Evolutionary conservation across 2,113 vertebrate species (phyloP).

Genomic region (Siniperca knerii): DNA sequence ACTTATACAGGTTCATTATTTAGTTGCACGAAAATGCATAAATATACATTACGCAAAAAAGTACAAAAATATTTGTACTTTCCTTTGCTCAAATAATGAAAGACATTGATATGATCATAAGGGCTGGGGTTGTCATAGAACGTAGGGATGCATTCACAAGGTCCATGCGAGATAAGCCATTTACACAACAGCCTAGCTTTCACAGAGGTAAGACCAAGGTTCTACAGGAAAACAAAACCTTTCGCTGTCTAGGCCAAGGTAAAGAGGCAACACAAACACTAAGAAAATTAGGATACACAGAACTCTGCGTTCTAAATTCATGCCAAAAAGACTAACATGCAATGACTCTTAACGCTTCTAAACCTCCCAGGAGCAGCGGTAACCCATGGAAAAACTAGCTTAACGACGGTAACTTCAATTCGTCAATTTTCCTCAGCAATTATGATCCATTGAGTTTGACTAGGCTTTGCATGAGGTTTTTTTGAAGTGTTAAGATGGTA

Average conservation of each 20-base stretch:
- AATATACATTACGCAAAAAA: slow-evolving; percentile 83
- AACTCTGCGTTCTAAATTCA: slow-evolving; percentile 82
- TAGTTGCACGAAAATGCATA: slow-evolving; percentile 84
- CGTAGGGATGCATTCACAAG: slow-evolving; percentile 79
- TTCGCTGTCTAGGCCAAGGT: slow-evolving; percentile 70
- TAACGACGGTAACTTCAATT: slow-evolving; percentile 66
- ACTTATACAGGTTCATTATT: slow-evolving; percentile 85
- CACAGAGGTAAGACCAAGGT: slow-evolving; percentile 80
- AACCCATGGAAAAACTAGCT: slow-evolving; percentile 62
- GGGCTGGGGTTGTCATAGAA: slow-evolving; percentile 75
- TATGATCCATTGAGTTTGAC: slow-evolving; percentile 58
- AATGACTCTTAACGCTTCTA: slow-evolving; percentile 77
- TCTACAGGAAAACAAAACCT: slow-evolving; percentile 78
- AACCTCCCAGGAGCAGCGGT: slow-evolving; percentile 62
- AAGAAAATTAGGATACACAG: slow-evolving; percentile 80
- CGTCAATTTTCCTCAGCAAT: slow-evolving; percentile 62
- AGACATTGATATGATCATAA: slow-evolving; percentile 76
- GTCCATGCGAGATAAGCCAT: slow-evolving; percentile 82
- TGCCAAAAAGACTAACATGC: slow-evolving; percentile 84
- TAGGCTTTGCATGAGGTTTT: slow-evolving; percentile 49
- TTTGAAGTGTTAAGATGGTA: slow-evolving; percentile 79
- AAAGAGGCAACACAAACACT: slow-evolving; percentile 79
- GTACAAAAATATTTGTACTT: slow-evolving; percentile 79
- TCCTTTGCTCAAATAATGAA: slow-evolving; percentile 80
- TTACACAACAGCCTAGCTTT: slow-evolving; percentile 81